phyloP scores from a whole-genome alignment of 2,888 invertebrate species.

The Eubasilissa splendida region DNA sequence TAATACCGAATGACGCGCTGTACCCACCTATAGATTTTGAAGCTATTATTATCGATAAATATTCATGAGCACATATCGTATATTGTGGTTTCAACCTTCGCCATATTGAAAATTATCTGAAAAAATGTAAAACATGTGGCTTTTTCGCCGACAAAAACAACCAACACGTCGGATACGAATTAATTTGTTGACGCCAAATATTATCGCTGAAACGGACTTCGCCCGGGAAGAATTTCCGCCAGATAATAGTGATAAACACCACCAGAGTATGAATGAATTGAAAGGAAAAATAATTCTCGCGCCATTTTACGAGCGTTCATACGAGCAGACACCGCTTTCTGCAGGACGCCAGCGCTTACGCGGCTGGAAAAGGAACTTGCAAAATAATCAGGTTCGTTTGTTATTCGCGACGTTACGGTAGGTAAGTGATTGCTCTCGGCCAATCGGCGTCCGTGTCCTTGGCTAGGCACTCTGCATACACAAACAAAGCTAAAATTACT shows the following conservation, averaged over 20 bases:
- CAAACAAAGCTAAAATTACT: conserved; percentile 31
- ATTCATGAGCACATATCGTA: too few species aligned
- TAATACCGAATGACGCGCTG: not conserved
- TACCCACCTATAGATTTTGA: not conserved
- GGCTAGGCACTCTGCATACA: conserved; percentile 20
- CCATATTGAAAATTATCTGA: not conserved
- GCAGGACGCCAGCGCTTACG: not conserved
- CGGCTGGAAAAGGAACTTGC: conserved; percentile 4
- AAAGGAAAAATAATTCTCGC: not conserved
- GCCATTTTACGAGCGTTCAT: too few species aligned
- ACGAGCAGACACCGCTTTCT: not conserved
- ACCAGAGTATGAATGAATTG: not conserved
- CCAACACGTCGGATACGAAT: not conserved
- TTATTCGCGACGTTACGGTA: conserved; percentile 55
- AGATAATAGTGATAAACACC: not conserved
- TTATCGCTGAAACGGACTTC: not conserved
- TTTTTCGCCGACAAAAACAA: conserved; percentile 11
- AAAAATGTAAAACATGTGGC: conserved; percentile 10
- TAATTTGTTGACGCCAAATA: conserved; percentile 30
- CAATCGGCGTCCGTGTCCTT: conserved; percentile 48
- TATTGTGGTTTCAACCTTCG: too few species aligned
- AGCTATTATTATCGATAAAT: too few species aligned
- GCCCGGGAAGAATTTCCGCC: not conserved
- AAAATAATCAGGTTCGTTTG: conserved; percentile 16
- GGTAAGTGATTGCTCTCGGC: conserved; percentile 50